Base-by-base conservation (phyloP, 1,140 invertebrate genomes). In the Phenacoccus solenopsis region DNA sequence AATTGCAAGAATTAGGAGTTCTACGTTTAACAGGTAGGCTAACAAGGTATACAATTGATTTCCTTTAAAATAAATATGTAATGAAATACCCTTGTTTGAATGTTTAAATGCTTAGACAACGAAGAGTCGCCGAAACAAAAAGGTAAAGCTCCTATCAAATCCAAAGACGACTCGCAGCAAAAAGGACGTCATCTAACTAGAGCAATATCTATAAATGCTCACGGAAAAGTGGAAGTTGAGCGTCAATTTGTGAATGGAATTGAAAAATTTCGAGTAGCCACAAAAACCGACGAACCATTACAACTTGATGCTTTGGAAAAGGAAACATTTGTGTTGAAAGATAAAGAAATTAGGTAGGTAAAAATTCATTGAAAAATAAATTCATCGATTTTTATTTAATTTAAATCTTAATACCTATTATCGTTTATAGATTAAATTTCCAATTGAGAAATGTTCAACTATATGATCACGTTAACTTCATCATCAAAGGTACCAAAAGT, bases 401-500 rank as follows among this genome's bases (percentile, higher is more conserved):
- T 4, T 64, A 38, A 9, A 38, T 5, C 21, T 5, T 24, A 64
- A 10, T 64, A 64, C 25, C 25, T 64, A 24, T 25, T 20, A 64
- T 64, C 2, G 7, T 59, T 64, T 24, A 1, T 22, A 64, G 59
- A 16, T 27, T 64, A 10, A 64, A 64, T 64, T 64, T 64, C 16
- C 59, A 64, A 64, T 16, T 64, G 59, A 64, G 20, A 25, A 64
- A 64, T 64, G 59, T 64, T 16, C 59, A 64, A 13, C 25, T 64
- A 27, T 64, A 64, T 22, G 59, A 64, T 16, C 10, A 24, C 9
- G 25, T 24, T 16, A 64, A 64, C 20, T 64, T 25, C 25, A 27
- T 64, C 10, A 64, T 64, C 25, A 9, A 64, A 64, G 59, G 59
- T 10, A 64, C 59, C 22, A 64, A 64, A 64, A 64, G 59, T 64